These are phyloP conservation scores for Acropternis orthonyx DNA, from an alignment of 2,797 vertebrate species.

Conservation along the genomic window DNA sequence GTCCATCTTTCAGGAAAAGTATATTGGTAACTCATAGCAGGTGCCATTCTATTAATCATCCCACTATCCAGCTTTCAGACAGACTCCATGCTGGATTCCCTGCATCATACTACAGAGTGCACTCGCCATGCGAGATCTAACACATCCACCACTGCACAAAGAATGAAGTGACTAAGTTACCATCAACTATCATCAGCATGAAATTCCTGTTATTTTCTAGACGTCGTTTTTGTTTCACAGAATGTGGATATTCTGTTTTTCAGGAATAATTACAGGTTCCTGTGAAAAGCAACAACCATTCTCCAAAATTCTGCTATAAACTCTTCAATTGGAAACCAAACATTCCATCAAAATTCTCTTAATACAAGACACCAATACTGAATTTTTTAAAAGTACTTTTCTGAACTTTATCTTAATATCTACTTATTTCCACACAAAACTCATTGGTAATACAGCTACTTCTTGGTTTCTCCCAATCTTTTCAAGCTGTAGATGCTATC, in stretches of 20 bases:
- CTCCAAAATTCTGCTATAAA: not conserved
- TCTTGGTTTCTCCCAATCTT: not conserved
- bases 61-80: not conserved
- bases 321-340: not conserved
- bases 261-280: not conserved
- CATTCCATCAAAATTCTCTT: not conserved
- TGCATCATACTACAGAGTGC: rapidly evolving
- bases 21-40: not conserved
- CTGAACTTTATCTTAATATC: not conserved
- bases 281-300: not conserved
- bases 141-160: rapidly evolving
- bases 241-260: rapidly evolving
- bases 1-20: not conserved
- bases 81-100: not conserved
- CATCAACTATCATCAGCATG: not conserved
- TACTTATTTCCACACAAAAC: not conserved
- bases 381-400: not conserved
- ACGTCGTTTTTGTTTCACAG: not conserved
- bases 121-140: not conserved
- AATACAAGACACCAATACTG: no score
- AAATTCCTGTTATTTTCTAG: not conserved
- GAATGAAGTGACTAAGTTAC: not conserved
- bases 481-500: not conserved
- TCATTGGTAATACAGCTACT: not conserved
- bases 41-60: not conserved